These are phyloP conservation scores for Nectonema munidae DNA, from an alignment of 2,888 invertebrate species.

Conservation along the genomic window DNA sequence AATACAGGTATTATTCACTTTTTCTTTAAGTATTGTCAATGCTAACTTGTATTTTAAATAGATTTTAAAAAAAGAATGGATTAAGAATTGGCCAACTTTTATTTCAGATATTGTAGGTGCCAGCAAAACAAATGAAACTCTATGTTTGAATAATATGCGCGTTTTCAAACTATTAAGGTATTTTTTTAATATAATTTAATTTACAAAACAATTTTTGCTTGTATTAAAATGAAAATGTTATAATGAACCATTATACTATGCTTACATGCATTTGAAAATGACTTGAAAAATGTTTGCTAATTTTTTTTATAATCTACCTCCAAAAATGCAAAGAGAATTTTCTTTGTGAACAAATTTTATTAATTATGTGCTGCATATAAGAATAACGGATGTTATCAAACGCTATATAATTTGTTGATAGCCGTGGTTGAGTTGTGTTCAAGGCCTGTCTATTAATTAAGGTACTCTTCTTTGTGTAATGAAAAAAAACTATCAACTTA, in stretches of 20 bases:
- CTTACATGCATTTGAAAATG: neutral
- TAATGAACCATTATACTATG: neutral
- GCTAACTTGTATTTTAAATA: slow-evolving; percentile 21
- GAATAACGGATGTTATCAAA: too few relatives aligned
- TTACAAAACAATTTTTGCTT: neutral
- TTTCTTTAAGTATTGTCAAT: neutral
- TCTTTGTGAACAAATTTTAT: slow-evolving; percentile 2
- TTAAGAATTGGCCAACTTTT: slow-evolving; percentile 94
- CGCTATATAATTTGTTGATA: too few relatives aligned
- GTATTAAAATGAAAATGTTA: neutral
- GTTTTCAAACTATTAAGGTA: slow-evolving; percentile 59
- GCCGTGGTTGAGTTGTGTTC: too few relatives aligned
- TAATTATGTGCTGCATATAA: too few relatives aligned
- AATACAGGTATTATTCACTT: slow-evolving; percentile 36
- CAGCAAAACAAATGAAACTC: slow-evolving; percentile 82
- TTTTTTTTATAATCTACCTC: neutral
- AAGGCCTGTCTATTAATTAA: too few relatives aligned
- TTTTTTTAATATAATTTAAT: slow-evolving; percentile 9
- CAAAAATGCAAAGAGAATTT: slow-evolving; percentile 9
- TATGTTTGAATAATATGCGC: slow-evolving; percentile 98
- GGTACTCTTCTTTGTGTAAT: too few relatives aligned
- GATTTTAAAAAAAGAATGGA: slow-evolving; percentile 96
- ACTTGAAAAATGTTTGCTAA: neutral
- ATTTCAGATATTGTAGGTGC: slow-evolving; percentile 96
- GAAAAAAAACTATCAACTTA: too few relatives aligned